Conservation (phyloP, 2,113 vertebrate genomes). For the Peromyscus leucopus region DNA sequence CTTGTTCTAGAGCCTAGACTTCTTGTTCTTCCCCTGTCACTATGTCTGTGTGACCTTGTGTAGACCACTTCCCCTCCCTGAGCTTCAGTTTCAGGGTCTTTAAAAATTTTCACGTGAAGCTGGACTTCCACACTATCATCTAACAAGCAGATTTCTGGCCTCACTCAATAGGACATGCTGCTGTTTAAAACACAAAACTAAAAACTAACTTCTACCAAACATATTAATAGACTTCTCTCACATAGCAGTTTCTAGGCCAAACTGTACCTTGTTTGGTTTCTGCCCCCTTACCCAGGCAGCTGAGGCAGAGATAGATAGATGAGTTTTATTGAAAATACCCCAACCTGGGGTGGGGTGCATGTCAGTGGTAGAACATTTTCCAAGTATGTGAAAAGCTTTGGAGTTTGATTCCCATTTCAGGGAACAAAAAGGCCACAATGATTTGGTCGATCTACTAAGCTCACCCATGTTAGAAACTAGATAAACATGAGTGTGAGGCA, state of each 20-base stretch:
- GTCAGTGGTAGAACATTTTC: background rate
- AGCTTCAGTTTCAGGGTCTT: slow-evolving; percentile 26
- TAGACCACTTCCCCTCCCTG: background rate
- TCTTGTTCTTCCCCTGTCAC: background rate
- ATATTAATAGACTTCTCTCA: background rate
- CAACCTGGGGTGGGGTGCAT: background rate
- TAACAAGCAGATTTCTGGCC: slow-evolving; percentile 37
- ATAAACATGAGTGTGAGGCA: accelerated
- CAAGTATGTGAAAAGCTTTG: background rate
- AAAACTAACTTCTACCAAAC: background rate
- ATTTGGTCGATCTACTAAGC: background rate
- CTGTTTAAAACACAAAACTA: background rate
- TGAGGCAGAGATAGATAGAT: background rate
- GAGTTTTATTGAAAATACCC: background rate
- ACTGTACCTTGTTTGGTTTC: background rate
- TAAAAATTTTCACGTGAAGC: slow-evolving; percentile 37
- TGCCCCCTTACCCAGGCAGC: background rate
- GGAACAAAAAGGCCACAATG: background rate
- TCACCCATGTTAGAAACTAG: background rate
- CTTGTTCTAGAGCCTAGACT: background rate
- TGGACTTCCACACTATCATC: slow-evolving; percentile 35
- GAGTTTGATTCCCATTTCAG: background rate
- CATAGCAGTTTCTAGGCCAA: background rate
- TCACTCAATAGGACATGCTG: background rate
- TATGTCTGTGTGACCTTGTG: background rate